Conservation (phyloP, 2,888 invertebrate species). For the Scaptomyza reducta region DNA sequence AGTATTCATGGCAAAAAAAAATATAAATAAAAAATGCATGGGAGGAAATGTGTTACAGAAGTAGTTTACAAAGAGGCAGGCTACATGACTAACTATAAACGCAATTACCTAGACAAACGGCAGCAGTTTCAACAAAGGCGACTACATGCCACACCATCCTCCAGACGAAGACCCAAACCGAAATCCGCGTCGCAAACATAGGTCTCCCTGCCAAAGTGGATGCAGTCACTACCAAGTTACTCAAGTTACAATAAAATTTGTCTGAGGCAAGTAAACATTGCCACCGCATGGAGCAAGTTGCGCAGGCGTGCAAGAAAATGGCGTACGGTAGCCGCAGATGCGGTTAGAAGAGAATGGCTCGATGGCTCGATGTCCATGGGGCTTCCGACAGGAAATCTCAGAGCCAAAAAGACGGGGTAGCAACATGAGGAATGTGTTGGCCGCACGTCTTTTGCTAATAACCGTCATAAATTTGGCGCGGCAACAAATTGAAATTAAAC, state of each 20-base stretch:
- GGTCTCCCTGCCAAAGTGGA: conserved; percentile 4
- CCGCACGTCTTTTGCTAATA: conserved; percentile 82
- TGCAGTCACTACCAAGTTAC: conserved; percentile 78
- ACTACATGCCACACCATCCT: conserved; percentile 61
- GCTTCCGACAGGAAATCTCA: conserved; percentile 65
- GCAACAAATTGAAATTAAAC: conserved; percentile 83
- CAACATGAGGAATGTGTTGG: conserved; percentile 72
- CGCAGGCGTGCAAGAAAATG: conserved; percentile 77
- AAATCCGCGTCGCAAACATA: conserved; percentile 5
- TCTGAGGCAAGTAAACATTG: conserved; percentile 74
- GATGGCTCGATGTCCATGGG: conserved; percentile 40
- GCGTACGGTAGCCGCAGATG: conserved; percentile 67
- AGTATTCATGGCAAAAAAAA: conserved; percentile 2
- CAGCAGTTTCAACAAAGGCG: conserved; percentile 67
- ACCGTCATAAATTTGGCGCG: conserved; percentile 81
- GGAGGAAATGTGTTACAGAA: conserved; percentile 51
- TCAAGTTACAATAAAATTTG: conserved; percentile 83
- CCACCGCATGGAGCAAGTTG: conserved; percentile 65
- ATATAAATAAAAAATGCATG: conserved; percentile 6
- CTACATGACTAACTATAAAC: conserved; percentile 72
- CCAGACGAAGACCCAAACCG: conserved; percentile 15
- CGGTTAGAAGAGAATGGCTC: conserved; percentile 17
- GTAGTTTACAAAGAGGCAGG: conserved; percentile 30
- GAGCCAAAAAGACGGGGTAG: conserved; percentile 15
- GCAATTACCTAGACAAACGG: conserved; percentile 75